A percentile compares a stretch with the other conserved stretches of the same genome.
Conservation (phyloP, 2,113 vertebrate genomes). For the Piliocolobus tephrosceles region DNA sequence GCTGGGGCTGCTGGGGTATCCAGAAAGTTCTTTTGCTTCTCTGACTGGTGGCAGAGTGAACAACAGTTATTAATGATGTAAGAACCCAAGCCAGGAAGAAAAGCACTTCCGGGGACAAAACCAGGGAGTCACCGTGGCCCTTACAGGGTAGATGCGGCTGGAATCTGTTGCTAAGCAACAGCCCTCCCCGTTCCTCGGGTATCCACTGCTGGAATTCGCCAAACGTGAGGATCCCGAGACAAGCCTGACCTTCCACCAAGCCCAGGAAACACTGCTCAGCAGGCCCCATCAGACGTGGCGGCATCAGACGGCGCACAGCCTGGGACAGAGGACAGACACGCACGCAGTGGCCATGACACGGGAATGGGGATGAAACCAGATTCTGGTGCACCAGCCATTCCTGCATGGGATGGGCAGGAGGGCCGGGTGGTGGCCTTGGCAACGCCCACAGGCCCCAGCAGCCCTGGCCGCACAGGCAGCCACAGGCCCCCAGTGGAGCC, state of each 20-base stretch:
- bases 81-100: too few species aligned
- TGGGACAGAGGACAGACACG: not conserved
- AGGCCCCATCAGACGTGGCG: not conserved
- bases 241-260: not conserved
- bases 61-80: not conserved
- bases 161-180: slow-evolving; percentile 52
- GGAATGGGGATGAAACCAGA: too few species aligned
- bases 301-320: fast-evolving
- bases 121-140: not conserved
- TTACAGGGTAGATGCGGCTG: not conserved
- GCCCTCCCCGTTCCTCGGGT: not conserved
- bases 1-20: fast-evolving
- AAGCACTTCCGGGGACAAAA: not conserved
- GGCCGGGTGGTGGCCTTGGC: too few species aligned
- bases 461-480: not conserved
- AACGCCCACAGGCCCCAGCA: not conserved
- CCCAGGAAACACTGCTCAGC: not conserved
- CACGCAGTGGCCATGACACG: fast-evolving
- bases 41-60: too few species aligned
- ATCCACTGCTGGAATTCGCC: slow-evolving; percentile 10
- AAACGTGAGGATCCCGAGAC: not conserved
- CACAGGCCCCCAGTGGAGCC: too few species aligned
- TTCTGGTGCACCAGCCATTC: not conserved
- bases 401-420: too few species aligned
- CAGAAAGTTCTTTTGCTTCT: not conserved